Conservation (phyloP, 2,888 invertebrate genomes). For the Nebria brevicollis region DNA sequence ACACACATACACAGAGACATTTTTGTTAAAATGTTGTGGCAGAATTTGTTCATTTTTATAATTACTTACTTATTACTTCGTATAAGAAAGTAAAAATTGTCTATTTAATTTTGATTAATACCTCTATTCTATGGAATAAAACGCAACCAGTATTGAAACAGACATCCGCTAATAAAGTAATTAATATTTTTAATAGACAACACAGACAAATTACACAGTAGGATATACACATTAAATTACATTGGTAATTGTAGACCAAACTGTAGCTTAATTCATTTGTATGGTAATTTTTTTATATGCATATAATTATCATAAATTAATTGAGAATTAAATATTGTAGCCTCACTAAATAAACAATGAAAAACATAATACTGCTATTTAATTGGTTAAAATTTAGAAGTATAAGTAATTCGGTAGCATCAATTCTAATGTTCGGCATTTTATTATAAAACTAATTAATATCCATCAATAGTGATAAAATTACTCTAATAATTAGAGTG, state of each 20-base stretch:
- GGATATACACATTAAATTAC: constrained; percentile 36
- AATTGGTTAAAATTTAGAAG: no score
- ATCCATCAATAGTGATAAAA: no score
- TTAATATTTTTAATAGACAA: constrained; percentile 16
- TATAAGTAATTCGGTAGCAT: no score
- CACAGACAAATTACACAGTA: constrained; percentile 31
- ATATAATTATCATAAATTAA: constrained; percentile 41
- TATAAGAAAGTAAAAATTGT: not conserved
- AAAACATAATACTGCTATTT: no score
- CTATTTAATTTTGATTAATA: not conserved
- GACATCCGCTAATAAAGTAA: constrained; percentile 26
- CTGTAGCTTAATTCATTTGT: constrained; percentile 35
- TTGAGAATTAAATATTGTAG: constrained; percentile 17
- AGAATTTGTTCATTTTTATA: no score
- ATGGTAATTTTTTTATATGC: constrained; percentile 41
- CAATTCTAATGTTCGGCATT: no score
- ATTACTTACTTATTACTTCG: no score
- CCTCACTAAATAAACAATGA: not conserved
- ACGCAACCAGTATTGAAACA: not conserved
- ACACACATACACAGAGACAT: no score
- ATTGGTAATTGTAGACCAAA: constrained; percentile 39
- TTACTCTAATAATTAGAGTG: no score
- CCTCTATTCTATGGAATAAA: not conserved
- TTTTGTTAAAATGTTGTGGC: no score
- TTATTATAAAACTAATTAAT: no score